phyloP scores from a whole-genome alignment of 2,888 invertebrate genomes.

The Nephrotoma appendiculata region DNA sequence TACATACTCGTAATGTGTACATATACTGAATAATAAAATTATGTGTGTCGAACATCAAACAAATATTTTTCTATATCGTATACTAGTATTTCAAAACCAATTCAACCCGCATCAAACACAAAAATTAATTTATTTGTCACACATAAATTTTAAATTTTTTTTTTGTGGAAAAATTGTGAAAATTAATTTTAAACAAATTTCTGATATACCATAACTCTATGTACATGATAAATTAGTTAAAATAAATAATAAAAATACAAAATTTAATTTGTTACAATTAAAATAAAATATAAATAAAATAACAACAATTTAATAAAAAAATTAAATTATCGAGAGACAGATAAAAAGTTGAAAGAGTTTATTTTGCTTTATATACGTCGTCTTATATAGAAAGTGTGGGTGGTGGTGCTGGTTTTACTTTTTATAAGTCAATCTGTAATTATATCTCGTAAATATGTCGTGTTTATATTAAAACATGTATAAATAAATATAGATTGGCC shows the following conservation, averaged over 20 bases:
- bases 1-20: neutral
- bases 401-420: neutral
- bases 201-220: neutral
- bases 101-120: neutral
- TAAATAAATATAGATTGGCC: neutral
- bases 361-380: neutral
- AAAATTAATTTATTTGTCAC: neutral
- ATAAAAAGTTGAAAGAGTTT: neutral
- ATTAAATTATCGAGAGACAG: neutral
- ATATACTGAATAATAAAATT: neutral
- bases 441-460: neutral
- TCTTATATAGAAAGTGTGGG: neutral
- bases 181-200: neutral
- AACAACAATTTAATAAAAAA: neutral
- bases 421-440: neutral
- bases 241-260: neutral
- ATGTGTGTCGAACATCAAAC: neutral
- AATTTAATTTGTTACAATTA: neutral
- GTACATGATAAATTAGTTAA: neutral
- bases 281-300: neutral
- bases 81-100: neutral
- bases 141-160: neutral
- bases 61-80: neutral
- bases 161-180: neutral
- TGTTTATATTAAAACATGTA: neutral